Conservation (phyloP, 2,888 invertebrate species). For the Gortyna flavago region DNA sequence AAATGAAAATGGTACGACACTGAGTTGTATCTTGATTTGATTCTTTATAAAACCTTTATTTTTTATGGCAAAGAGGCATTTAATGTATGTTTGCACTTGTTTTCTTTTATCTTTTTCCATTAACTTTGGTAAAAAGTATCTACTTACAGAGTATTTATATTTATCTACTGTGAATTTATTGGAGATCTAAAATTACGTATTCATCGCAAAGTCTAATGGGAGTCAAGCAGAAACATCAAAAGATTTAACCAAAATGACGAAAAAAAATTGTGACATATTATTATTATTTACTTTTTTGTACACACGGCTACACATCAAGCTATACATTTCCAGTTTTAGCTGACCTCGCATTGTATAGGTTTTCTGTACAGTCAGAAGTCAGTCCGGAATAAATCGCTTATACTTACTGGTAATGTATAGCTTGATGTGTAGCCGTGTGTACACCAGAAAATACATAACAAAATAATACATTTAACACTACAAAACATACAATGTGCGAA, state of each 20-base stretch:
- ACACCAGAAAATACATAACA: not conserved
- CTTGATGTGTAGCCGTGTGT: too few species aligned
- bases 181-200: too few species aligned
- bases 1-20: not conserved
- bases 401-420: too few species aligned
- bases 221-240: not conserved
- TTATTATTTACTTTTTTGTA: not conserved
- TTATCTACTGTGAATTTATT: not conserved
- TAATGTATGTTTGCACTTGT: not conserved
- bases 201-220: too few species aligned
- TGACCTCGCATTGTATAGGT: too few species aligned
- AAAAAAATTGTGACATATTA: too few species aligned
- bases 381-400: too few species aligned
- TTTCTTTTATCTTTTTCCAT: not conserved
- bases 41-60: not conserved
- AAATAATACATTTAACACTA: not conserved
- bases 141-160: not conserved
- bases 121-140: not conserved
- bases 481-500: not conserved
- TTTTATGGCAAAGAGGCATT: not conserved
- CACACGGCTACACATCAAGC: too few species aligned
- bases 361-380: too few species aligned
- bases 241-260: not conserved
- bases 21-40: conserved; percentile 1
- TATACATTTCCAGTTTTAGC: too few species aligned